Evolutionary conservation across 2,113 vertebrate species (phyloP).

Genomic region (Daubentonia madagascariensis): DNA sequence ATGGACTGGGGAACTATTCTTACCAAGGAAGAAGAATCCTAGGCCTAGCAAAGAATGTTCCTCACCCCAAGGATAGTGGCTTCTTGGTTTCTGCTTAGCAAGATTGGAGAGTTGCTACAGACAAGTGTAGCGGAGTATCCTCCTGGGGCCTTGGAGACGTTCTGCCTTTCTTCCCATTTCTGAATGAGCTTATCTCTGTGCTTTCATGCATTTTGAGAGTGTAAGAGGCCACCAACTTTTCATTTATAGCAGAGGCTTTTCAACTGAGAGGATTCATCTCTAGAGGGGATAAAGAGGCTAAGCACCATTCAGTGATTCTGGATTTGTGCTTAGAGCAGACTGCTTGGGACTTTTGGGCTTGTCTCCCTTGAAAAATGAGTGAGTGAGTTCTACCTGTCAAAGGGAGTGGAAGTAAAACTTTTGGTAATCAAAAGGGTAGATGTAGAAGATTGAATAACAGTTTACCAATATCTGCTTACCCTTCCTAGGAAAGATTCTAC

Average conservation of each 20-base stretch:
- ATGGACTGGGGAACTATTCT: not conserved
- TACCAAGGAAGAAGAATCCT: not conserved
- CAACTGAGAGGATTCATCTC: not conserved
- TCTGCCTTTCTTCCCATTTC: not conserved
- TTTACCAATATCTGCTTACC: not conserved
- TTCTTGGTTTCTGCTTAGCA: not conserved
- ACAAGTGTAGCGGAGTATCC: not conserved
- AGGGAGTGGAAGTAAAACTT: not conserved
- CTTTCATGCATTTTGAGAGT: not conserved
- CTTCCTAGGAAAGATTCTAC: not conserved
- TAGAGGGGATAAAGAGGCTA: not conserved
- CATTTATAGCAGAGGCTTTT: not conserved
- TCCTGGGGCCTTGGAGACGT: not conserved
- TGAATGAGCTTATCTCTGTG: not conserved
- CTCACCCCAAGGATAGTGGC: not conserved
- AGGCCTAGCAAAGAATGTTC: not conserved
- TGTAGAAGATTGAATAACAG: not conserved
- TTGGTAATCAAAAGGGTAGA: not conserved
- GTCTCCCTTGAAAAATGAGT: not conserved
- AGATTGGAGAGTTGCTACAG: not conserved
- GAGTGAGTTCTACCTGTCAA: not conserved
- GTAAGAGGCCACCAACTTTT: not conserved
- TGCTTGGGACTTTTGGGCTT: not conserved
- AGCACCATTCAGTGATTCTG: not conserved
- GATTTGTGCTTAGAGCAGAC: not conserved